Conservation (phyloP, 2,888 invertebrate genomes). For the Pristionchus japonicus region DNA sequence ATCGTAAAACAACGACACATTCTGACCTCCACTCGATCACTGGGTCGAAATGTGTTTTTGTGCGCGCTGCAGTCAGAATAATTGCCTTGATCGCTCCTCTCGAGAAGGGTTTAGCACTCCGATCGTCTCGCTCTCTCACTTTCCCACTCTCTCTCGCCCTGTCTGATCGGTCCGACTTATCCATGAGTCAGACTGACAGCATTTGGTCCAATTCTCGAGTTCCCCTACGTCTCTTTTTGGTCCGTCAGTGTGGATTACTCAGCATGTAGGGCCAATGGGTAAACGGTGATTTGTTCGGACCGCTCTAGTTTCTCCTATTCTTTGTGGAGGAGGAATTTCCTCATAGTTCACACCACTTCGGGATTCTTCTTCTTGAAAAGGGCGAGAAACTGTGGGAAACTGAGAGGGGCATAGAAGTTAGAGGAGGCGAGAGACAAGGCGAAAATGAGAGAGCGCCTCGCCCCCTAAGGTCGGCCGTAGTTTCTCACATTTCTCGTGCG, state of each 20-base stretch:
- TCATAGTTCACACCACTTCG: neutral
- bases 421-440: neutral
- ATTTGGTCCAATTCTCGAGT: too few relatives aligned
- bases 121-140: neutral
- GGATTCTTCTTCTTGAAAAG: neutral
- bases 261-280: neutral
- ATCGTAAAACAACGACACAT: neutral
- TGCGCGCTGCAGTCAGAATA: conserved; percentile 6
- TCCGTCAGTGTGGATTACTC: neutral
- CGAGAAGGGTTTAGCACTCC: neutral
- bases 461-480: neutral
- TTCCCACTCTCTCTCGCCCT: neutral
- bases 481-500: conserved; percentile 9
- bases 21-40: neutral
- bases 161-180: neutral
- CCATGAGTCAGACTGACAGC: neutral
- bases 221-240: too few relatives aligned
- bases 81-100: neutral
- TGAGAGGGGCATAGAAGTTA: neutral
- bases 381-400: neutral
- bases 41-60: neutral
- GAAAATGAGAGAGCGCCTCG: neutral
- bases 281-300: neutral
- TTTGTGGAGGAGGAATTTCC: neutral
- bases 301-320: neutral